Conservation (phyloP, 2,113 vertebrate species). For the Myiozetetes cayanensis region DNA sequence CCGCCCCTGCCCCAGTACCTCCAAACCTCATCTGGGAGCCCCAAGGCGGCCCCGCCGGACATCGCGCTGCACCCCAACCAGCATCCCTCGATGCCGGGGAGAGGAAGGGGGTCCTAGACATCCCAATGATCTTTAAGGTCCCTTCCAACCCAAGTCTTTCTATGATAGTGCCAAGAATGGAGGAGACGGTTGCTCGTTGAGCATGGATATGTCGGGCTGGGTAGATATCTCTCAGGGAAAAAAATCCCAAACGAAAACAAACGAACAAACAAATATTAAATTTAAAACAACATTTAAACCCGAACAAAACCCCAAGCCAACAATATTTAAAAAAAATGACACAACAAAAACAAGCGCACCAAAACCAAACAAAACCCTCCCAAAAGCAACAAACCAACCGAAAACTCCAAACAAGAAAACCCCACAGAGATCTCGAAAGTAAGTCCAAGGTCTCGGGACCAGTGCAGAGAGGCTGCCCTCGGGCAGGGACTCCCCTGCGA, state of each 20-base stretch:
- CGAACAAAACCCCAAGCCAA: too few species aligned
- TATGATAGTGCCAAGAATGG: too few species aligned
- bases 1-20: neutral
- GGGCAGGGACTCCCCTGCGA: too few species aligned
- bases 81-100: neutral
- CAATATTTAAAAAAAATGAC: neutral
- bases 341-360: neutral
- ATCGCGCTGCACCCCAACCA: rapidly evolving
- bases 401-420: rapidly evolving
- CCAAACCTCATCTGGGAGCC: neutral
- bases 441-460: neutral
- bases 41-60: neutral
- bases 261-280: neutral
- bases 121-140: neutral
- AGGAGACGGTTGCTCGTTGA: neutral
- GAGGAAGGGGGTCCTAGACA: too few species aligned
- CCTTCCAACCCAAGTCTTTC: neutral
- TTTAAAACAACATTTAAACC: neutral
- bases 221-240: neutral
- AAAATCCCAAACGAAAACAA: neutral
- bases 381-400: neutral
- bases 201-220: neutral
- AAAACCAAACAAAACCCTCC: rapidly evolving
- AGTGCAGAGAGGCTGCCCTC: rapidly evolving
- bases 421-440: neutral